phyloP scores from a whole-genome alignment of 2,113 vertebrate genomes.

The Empidonax alnorum region DNA sequence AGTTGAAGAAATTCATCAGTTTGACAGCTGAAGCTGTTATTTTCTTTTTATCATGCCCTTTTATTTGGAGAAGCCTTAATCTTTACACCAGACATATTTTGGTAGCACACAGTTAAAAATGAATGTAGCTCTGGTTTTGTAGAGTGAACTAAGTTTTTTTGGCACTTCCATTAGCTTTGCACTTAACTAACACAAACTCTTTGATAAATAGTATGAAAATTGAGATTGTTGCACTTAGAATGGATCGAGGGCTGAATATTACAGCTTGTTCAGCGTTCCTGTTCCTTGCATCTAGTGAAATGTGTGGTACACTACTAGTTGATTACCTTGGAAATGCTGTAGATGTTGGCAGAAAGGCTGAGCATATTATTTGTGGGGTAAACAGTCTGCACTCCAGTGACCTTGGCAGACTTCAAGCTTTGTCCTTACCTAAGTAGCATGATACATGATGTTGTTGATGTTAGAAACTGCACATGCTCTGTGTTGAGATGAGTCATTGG shows the following conservation, averaged over 20 bases:
- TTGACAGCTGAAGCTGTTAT: not conserved
- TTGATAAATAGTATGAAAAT: not conserved
- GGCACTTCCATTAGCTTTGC: not conserved
- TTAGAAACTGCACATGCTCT: not conserved
- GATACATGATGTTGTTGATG: fast-evolving
- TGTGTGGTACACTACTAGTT: not conserved
- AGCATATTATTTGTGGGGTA: fast-evolving
- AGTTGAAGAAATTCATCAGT: not conserved
- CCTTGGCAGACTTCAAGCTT: not conserved
- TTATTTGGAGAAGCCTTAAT: not conserved
- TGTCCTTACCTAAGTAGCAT: fast-evolving
- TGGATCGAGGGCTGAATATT: not conserved
- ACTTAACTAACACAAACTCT: not conserved
- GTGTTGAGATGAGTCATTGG: fast-evolving
- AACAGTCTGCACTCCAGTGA: not conserved
- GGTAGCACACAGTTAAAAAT: not conserved
- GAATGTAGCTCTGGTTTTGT: not conserved
- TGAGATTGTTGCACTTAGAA: not conserved
- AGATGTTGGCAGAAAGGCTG: not conserved
- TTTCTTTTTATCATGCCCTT: not conserved
- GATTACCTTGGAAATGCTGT: not conserved
- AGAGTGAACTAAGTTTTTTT: not conserved
- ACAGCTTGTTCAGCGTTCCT: not conserved
- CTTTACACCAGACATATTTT: not conserved
- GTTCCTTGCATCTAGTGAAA: not conserved